Base-by-base conservation (phyloP, 1,140 invertebrate genomes). In the Cydia pomonella region DNA sequence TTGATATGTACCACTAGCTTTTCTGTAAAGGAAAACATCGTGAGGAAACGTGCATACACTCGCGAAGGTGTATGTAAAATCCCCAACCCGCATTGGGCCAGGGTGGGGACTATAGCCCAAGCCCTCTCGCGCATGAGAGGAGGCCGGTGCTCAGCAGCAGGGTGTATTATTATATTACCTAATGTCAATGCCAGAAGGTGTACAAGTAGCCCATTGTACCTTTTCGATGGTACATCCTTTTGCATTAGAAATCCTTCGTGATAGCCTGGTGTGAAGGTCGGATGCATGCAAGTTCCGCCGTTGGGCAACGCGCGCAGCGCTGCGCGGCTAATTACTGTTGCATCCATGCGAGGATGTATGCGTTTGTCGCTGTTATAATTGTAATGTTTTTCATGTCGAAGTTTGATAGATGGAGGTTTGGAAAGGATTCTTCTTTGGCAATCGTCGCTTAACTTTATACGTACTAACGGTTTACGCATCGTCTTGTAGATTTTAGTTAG, bases 261-360 rank as follows among this genome's bases (percentile, higher is more conserved):
- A 77, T 66, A 75, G 59, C 82, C 83, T 75, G 73, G 84, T 82
- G 78, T 75, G 80, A 92, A 92, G 89, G 89, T 87, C 85, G 82
- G 73, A 50, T 62, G 79, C 80, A 73, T 74, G 91, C 86, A 92
- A 92, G 89, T 87, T 91, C 89, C 91, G 89, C 76, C 85, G 85
- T 91, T 84, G 78, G 76, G 78, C 83, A 91, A 92, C 82, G 76
- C 78, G 72, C 41, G 62, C 80, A 79, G 76, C 84, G 80, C 80
- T 81, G 86, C 80, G 78, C 79, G 77, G 75, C 81, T 92, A 91
- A 91, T 91, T 89, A 84, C 86, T 83, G 84, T 87, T 92, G 86
- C 85, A 79, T 81, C 84, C 74, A 75, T 25, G 53, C 53, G 50
- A 50, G 27, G 63, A 64, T 27, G 25, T 64, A 16, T 41, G 64